Evolutionary conservation across 2,797 vertebrate genomes (phyloP).

Genomic region (Sebastes oblongus): DNA sequence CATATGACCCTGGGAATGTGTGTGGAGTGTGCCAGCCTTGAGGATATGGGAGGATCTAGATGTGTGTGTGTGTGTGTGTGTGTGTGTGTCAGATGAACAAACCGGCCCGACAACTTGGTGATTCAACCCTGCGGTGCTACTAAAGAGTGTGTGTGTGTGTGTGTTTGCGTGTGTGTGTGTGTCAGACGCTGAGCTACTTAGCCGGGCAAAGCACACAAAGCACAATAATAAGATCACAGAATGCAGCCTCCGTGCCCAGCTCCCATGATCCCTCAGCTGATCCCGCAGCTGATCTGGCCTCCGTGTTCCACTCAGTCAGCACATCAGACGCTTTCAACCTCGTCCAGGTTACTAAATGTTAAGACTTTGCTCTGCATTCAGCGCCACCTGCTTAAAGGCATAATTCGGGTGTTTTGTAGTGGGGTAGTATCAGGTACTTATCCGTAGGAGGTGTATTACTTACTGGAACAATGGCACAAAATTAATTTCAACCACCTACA

Average conservation of each 20-base stretch:
- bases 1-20: conserved; percentile 54
- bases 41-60: conserved; percentile 15
- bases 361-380: not conserved
- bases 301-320: conserved; percentile 60
- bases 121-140: conserved; percentile 34
- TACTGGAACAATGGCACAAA: no score
- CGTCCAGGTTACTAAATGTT: conserved; percentile 40
- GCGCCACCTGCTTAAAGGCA: conserved; percentile 24
- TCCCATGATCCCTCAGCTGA: conserved; percentile 77
- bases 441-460: no score
- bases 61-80: conserved; percentile 11
- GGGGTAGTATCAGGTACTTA: no score
- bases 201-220: conserved; percentile 41
- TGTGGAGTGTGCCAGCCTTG: conserved; percentile 56
- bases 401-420: no score
- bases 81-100: conserved; percentile 29
- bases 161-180: conserved; percentile 16
- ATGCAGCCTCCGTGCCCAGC: conserved; percentile 38
- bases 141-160: not conserved
- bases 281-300: conserved; percentile 65
- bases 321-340: conserved; percentile 55
- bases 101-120: conserved; percentile 52
- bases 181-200: conserved; percentile 41
- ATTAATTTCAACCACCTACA: no score
- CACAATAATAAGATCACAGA: conserved; percentile 67